These are phyloP conservation scores for Marronus borbonicus DNA, from an alignment of 2,888 invertebrate genomes.

Conservation along the genomic window DNA sequence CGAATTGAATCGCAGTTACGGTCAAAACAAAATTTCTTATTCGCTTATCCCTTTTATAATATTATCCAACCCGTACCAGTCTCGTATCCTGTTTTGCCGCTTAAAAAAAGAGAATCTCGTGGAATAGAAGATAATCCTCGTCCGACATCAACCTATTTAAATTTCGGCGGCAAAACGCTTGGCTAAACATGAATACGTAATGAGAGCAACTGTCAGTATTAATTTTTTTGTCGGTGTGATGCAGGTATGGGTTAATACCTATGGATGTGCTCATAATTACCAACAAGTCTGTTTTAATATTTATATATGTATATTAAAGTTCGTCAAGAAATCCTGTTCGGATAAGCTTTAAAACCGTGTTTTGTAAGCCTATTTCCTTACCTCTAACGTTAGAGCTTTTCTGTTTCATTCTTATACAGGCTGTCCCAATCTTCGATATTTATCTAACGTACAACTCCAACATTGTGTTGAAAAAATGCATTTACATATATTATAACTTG, in stretches of 20 bases:
- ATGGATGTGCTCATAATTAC: slow-evolving; percentile 24
- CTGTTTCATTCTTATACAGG: neutral
- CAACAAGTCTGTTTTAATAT: slow-evolving; percentile 12
- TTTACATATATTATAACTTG: too few relatives aligned
- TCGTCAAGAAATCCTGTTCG: slow-evolving; percentile 3
- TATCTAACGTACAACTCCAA: too few relatives aligned
- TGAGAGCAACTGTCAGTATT: slow-evolving; percentile 14
- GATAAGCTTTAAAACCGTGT: neutral
- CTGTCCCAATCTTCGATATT: neutral
- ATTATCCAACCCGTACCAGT: neutral
- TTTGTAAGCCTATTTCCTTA: neutral
- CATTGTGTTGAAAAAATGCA: too few relatives aligned
- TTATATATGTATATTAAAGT: slow-evolving; percentile 14
- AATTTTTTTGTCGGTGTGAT: slow-evolving; percentile 19
- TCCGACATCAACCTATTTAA: slow-evolving; percentile 14
- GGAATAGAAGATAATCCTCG: neutral
- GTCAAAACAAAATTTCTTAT: too few relatives aligned
- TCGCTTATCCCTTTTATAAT: too few relatives aligned
- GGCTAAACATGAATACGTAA: slow-evolving; percentile 17
- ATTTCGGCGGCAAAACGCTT: slow-evolving; percentile 11
- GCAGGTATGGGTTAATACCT: neutral
- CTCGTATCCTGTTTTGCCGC: neutral
- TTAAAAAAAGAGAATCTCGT: neutral
- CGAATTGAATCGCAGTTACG: too few relatives aligned
- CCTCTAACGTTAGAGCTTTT: neutral